phyloP scores from a whole-genome alignment of 2,113 vertebrate genomes.

The Grus americana region DNA sequence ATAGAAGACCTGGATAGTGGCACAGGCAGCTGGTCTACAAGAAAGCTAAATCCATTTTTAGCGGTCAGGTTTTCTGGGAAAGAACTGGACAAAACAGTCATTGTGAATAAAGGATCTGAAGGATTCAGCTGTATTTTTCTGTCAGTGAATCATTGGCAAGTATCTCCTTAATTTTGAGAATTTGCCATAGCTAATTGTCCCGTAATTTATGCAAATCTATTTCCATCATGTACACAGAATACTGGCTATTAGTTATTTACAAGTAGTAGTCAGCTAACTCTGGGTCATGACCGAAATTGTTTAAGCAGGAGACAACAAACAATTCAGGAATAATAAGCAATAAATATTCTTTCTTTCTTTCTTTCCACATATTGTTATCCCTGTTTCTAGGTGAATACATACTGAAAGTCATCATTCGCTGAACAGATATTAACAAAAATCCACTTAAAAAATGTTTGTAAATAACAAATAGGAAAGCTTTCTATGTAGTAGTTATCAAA shows the following conservation, averaged over 20 bases:
- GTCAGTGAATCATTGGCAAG: neutral
- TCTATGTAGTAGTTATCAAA: neutral
- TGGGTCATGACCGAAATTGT: neutral
- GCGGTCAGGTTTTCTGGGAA: neutral
- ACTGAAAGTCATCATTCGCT: neutral
- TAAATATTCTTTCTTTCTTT: neutral
- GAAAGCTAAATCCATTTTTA: neutral
- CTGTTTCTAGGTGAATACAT: neutral
- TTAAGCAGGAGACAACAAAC: neutral
- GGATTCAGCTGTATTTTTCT: neutral
- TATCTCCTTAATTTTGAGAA: neutral
- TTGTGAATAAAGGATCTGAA: neutral
- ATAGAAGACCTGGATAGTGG: neutral
- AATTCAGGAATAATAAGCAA: neutral
- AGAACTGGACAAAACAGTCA: neutral
- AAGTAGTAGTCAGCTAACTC: neutral
- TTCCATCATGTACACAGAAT: neutral
- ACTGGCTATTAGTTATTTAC: neutral
- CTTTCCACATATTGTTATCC: neutral
- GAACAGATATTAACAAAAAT: neutral
- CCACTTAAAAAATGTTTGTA: rapidly evolving
- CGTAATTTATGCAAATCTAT: constrained; percentile 6
- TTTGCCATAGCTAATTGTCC: neutral
- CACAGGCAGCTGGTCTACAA: neutral
- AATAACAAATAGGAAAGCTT: neutral